These are phyloP conservation scores for Micromys minutus DNA, from an alignment of 2,113 vertebrate species.

Conservation along the genomic window DNA sequence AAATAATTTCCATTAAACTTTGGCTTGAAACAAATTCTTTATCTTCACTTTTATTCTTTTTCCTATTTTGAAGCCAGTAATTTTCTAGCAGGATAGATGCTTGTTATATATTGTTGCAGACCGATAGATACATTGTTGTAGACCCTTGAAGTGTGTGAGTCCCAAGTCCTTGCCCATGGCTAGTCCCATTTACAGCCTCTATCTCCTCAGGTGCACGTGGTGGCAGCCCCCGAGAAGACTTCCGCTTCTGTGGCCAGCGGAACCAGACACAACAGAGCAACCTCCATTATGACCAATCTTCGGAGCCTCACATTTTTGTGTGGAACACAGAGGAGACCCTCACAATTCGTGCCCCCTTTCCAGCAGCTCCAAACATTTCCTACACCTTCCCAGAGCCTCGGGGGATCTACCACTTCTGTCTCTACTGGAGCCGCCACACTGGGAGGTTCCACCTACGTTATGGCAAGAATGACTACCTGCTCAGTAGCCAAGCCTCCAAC, in stretches of 20 bases:
- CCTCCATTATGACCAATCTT: neutral
- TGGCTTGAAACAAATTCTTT: neutral
- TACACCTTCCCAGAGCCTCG: slow-evolving; percentile 16
- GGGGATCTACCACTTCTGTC: slow-evolving; percentile 86
- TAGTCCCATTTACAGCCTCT: neutral
- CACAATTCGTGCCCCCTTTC: slow-evolving; percentile 74
- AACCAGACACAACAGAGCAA: slow-evolving; percentile 82
- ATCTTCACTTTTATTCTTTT: neutral
- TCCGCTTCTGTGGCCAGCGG: slow-evolving; percentile 84
- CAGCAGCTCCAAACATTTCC: accelerated
- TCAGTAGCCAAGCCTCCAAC: slow-evolving; percentile 67
- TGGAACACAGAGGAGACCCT: slow-evolving; percentile 72
- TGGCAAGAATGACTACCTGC: slow-evolving; percentile 71
- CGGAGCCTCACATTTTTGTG: slow-evolving; percentile 62
- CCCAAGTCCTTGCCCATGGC: neutral
- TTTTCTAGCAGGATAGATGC: neutral
- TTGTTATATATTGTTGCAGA: neutral
- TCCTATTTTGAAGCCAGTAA: neutral
- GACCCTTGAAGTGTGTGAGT: neutral
- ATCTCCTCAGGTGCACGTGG: slow-evolving; percentile 62
- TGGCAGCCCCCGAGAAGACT: slow-evolving; percentile 65
- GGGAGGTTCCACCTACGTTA: slow-evolving; percentile 73
- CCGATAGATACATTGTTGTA: neutral
- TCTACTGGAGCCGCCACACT: slow-evolving; percentile 80
- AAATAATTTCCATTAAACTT: neutral